Evolutionary conservation across 2,113 vertebrate genomes (phyloP), one percentile per base, ranked within the genome.

Genomic region (Rhynchomys soricoides): DNA sequence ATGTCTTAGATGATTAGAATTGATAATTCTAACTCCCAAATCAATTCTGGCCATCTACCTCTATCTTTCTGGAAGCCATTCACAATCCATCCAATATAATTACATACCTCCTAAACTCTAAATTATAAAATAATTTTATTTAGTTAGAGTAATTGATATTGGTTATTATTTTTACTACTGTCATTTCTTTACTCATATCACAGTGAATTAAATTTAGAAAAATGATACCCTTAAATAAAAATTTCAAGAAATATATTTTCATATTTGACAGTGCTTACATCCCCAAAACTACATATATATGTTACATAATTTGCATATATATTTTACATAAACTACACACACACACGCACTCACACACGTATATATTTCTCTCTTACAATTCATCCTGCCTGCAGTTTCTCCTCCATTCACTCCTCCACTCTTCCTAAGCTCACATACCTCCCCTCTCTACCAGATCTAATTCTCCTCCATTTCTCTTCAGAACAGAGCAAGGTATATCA

Each of bases 101-200:
- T 82, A 77, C 12, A 11, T 74, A 94, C 9, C 52, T 0, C 48
- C 55, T n/a, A 85, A 77, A 19, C 52, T 21, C 37, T 0, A 64
- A 2, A 70, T 90, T 77, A 89, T n/a, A 3, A 93, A 91, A 70
- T 8, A 52, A 95, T 90, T 91, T 96, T 3, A 62, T 29, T 43
- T 87, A 3, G 31, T 22, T 52, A 48, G 5, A 91, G 34, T 82
- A 94, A 96, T 70, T 43, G 68, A 52, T 89, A 64, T 86, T 78
- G 3, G 31, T 86, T 94, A 78, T 50, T 55, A 8, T 2, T 26
- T 43, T 52, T 62, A 86, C 3, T 62, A 22, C 13, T 77, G 5
- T 57, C 17, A 37, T 55, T 71, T n/a, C 16, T 17, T 79, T 77
- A 71, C 16, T 59, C 59, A 77, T 52, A 81, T 83, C 73, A 91